Conservation (phyloP, 2,797 vertebrate species). For the Paguma larvata region DNA sequence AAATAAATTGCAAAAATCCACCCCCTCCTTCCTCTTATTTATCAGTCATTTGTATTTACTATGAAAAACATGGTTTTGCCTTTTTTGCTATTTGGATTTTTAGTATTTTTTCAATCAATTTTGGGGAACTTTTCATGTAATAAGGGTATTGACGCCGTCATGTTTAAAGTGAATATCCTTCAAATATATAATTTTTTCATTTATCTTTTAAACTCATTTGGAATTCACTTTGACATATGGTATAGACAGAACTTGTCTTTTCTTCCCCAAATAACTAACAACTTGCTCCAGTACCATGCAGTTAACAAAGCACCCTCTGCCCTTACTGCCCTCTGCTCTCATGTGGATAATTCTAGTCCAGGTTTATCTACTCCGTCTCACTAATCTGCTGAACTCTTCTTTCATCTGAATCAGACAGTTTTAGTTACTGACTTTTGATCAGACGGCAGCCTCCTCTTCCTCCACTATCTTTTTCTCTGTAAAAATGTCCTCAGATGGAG, state of each 20-base stretch:
- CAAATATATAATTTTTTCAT: neutral
- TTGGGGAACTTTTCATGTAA: neutral
- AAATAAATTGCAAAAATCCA: neutral
- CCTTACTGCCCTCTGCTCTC: neutral
- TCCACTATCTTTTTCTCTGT: neutral
- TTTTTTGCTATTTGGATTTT: neutral
- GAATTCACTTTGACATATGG: constrained; percentile 34
- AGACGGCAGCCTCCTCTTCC: neutral
- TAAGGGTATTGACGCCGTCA: neutral
- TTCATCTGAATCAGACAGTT: neutral
- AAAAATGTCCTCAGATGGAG: constrained; percentile 19
- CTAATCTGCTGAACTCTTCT: neutral
- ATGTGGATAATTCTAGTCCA: neutral
- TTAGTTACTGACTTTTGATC: neutral
- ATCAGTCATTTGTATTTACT: constrained; percentile 10
- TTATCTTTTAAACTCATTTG: neutral
- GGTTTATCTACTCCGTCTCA: neutral
- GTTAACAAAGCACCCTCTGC: neutral
- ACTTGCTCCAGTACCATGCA: neutral
- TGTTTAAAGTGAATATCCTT: neutral
- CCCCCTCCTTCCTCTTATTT: neutral
- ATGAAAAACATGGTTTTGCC: neutral
- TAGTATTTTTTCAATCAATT: neutral
- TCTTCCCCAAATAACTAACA: neutral
- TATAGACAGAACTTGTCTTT: neutral